These are phyloP conservation scores for Leptocoma aspasia DNA, from an alignment of 2,113 vertebrate species.

Conservation along the genomic window DNA sequence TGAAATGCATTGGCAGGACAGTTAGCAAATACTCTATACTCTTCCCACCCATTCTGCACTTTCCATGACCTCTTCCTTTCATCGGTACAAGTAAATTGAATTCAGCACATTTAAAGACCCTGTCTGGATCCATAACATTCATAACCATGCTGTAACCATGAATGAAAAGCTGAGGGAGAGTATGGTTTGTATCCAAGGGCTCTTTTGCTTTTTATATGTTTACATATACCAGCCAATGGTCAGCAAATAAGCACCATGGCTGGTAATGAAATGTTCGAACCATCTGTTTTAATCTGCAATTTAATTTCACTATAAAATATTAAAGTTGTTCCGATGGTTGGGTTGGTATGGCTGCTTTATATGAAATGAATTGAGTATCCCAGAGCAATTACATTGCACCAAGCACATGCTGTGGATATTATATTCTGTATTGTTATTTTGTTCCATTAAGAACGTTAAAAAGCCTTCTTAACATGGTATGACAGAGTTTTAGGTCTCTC, in stretches of 20 bases:
- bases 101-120: slow-evolving; percentile 55
- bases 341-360: not conserved
- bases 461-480: not conserved
- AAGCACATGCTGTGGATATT: slow-evolving; percentile 16
- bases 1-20: not conserved
- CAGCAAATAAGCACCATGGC: slow-evolving; percentile 21
- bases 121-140: slow-evolving; percentile 58
- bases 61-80: slow-evolving; percentile 28
- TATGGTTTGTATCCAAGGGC: slow-evolving; percentile 46
- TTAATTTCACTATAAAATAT: slow-evolving; percentile 55
- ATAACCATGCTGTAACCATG: slow-evolving; percentile 48
- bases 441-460: slow-evolving; percentile 13
- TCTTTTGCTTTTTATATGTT: slow-evolving; percentile 63
- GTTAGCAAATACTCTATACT: not conserved
- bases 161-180: slow-evolving; percentile 26
- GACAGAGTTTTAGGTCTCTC: not conserved
- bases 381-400: slow-evolving; percentile 41
- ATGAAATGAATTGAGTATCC: slow-evolving; percentile 26
- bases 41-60: slow-evolving; percentile 34
- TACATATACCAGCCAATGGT: slow-evolving; percentile 54
- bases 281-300: slow-evolving; percentile 56
- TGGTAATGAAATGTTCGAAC: slow-evolving; percentile 47
- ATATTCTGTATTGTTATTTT: slow-evolving; percentile 19
- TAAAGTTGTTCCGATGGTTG: slow-evolving; percentile 39
- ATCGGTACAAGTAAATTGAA: slow-evolving; percentile 40